Base-by-base conservation (phyloP, 2,113 vertebrate genomes). In the Coptodon bakossiorum region DNA sequence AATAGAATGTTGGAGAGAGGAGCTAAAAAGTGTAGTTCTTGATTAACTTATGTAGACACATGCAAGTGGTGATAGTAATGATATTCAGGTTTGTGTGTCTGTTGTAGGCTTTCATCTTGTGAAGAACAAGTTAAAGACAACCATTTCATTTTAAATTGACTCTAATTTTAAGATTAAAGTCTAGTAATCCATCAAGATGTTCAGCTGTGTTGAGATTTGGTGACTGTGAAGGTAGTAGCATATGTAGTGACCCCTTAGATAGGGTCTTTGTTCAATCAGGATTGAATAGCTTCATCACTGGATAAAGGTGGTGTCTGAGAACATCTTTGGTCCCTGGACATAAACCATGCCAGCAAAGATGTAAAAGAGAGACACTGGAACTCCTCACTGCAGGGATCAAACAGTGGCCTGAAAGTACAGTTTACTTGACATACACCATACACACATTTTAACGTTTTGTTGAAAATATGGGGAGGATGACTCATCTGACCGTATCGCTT, bases 1-100 rank as follows among this genome's bases (percentile, higher is more conserved):
- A 84, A 73, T n/a, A 43, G 43, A 59, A 45, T 22, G 48, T 56
- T 53, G 36, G 22, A 76, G 22, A 81, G 73, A 16, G 86, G 57
- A 66, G 54, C 56, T 79, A 38, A 53, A 17, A 38, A 80, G 81
- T 89, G 84, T 68, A 73, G 57, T 86, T 88, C 45, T 80, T 87
- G 66, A 78, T 80, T 92, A 91, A 91, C 93, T 92, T 91, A 92
- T 91, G 86, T 88, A 90, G 89, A 86, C 84, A 85, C 86, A 83
- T 91, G 87, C 57, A 89, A 89, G 80, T 14, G 40, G 80, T 88
- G 86, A 86, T 61, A 83, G 24, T 19, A 59, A 36, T 73, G 27
- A 40, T 63, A 29, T 80, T 45, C 31, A 80, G 27, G 63, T 45
- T 17, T 57, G 31, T 73, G 82, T 52, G 40, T 48, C 54, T 22